Conservation (phyloP, 2,113 vertebrate genomes). For the Amphilophus citrinellus region DNA sequence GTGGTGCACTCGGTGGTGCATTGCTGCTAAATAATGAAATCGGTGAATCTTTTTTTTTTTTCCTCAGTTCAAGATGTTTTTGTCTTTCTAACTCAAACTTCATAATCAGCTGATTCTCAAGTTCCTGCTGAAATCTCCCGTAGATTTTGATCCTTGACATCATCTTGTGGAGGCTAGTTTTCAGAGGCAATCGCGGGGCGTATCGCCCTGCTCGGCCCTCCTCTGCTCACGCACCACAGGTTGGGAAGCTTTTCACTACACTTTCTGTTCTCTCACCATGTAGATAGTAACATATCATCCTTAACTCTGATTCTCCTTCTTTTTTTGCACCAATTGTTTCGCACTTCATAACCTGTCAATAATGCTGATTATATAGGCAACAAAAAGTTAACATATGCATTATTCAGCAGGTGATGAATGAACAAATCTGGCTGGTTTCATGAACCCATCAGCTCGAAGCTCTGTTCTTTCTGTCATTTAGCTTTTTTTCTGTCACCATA, state of each 20-base stretch:
- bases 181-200: conserved; percentile 90
- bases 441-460: background rate
- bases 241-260: conserved; percentile 78
- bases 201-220: conserved; percentile 77
- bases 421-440: background rate
- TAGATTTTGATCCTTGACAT: conserved; percentile 98
- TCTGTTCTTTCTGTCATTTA: too few relatives aligned
- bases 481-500: background rate
- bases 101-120: conserved; percentile 78
- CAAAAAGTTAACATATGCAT: background rate
- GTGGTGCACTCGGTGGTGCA: background rate
- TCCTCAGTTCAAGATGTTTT: conserved; percentile 6
- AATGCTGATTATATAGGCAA: background rate
- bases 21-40: conserved; percentile 25
- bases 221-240: conserved; percentile 88
- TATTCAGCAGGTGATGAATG: background rate
- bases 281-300: background rate
- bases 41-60: background rate
- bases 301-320: background rate
- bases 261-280: background rate
- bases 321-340: background rate
- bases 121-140: conserved; percentile 81
- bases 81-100: conserved; percentile 43
- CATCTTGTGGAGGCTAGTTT: conserved; percentile 96
- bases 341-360: background rate